Base-by-base conservation (phyloP, 2,113 vertebrate genomes). In the Takifugu flavidus region DNA sequence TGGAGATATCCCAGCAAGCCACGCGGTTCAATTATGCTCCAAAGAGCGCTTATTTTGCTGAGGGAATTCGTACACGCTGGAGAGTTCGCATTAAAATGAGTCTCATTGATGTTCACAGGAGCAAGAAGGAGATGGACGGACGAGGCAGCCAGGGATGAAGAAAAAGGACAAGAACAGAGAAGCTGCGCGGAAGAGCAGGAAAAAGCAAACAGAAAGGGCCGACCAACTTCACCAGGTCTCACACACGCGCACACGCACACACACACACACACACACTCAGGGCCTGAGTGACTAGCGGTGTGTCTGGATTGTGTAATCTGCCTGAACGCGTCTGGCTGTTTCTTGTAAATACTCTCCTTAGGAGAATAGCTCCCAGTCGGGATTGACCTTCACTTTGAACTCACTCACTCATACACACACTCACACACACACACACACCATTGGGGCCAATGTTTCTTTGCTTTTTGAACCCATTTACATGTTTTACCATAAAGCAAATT, bases 221-320 rank as follows among this genome's bases (percentile, higher is more conserved):
- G 94, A 95, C 0, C 61, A 87, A 2, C 89, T 95, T 49, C 93
- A 95, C 50, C 86, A 93, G 92, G 94, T 95, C 45, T 60, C 26
- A 47, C 7, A 25, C 55, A 25, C 25, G 44, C 54, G 49, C 42
- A 27, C 46, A 44, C n/a, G 44, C 49, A 42, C 65, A 20, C 29
- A 46, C 1, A 4, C 34, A 29, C 56, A 55, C 29, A 56, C 57
- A 56, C n/a, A 59, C 20, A 6, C 39, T 25, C 53, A 5, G 29
- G 54, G 56, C n/a, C 53, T 25, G 27, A 15, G 14, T 47, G 45
- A 14, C 4, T 47, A 49, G 46, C 28, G n/a, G 13, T 25, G 42
- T 56, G 10, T 74, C 46, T 72, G 49, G 64, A 25, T 86, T 87
- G 75, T 78, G 80, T 64, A 85, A 87, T 75, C 25, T 49, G 20